Evolutionary conservation across 2,888 invertebrate genomes (phyloP).

Genomic region (Sinopyrophorus schimmeli): DNA sequence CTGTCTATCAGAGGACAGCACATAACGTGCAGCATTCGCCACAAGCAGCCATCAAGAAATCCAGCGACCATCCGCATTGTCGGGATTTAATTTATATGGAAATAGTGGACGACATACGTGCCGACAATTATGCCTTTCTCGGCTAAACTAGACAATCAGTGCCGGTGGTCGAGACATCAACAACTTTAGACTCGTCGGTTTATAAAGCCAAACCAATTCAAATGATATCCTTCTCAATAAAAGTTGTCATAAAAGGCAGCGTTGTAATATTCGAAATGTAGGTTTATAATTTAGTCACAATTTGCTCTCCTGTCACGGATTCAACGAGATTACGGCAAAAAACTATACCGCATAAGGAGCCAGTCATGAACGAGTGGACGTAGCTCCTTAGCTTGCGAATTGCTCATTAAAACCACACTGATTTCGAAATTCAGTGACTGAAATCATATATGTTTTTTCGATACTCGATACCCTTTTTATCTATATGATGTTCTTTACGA

Average conservation of each 20-base stretch:
- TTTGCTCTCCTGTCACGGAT: slow-evolving; percentile 38
- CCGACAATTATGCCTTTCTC: slow-evolving; percentile 46
- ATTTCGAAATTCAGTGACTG: slow-evolving; percentile 33
- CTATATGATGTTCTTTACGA: slow-evolving; percentile 28
- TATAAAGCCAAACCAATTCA: slow-evolving; percentile 23
- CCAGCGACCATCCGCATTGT: slow-evolving; percentile 32
- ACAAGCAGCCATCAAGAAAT: slow-evolving; percentile 30
- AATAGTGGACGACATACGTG: slow-evolving; percentile 36
- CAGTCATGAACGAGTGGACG: slow-evolving; percentile 10
- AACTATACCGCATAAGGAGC: slow-evolving; percentile 30
- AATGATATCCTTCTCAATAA: slow-evolving; percentile 35
- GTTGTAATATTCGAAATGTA: slow-evolving; percentile 34
- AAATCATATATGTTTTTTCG: slow-evolving; percentile 28
- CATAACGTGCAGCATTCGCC: slow-evolving; percentile 30
- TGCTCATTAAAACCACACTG: slow-evolving; percentile 43
- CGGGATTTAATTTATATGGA: slow-evolving; percentile 37
- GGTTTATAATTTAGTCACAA: slow-evolving; percentile 36
- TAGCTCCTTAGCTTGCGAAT: slow-evolving; percentile 45
- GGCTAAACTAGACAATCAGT: slow-evolving; percentile 50
- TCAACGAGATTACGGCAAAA: slow-evolving; percentile 37
- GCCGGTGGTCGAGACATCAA: slow-evolving; percentile 46
- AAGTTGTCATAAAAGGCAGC: slow-evolving; percentile 31
- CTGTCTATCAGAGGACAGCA: slow-evolving; percentile 29
- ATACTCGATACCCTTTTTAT: slow-evolving; percentile 22
- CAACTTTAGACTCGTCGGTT: slow-evolving; percentile 18